Evolutionary conservation across 2,113 vertebrate genomes (phyloP).

Genomic region (Choloepus hoffmanni): DNA sequence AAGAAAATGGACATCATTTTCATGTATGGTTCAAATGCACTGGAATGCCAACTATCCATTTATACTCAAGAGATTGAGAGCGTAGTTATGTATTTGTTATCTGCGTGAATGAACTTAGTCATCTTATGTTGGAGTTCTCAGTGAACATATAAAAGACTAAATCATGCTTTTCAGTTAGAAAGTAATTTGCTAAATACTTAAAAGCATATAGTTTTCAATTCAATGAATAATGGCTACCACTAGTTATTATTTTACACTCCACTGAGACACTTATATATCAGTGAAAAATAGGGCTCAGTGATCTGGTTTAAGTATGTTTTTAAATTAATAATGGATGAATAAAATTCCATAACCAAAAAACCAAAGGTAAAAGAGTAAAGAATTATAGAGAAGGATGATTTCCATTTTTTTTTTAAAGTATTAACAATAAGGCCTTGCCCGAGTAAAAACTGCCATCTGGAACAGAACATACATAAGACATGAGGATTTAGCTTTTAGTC

Average conservation of each 20-base stretch:
- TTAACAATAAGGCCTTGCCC: background rate
- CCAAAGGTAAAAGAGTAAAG: background rate
- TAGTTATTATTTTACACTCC: background rate
- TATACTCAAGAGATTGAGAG: background rate
- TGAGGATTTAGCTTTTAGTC: background rate
- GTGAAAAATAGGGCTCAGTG: background rate
- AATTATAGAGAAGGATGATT: background rate
- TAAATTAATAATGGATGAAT: conserved; percentile 1
- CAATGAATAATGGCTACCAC: background rate
- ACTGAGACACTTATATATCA: background rate
- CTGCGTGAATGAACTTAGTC: background rate
- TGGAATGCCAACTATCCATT: background rate
- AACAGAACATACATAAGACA: conserved; percentile 12
- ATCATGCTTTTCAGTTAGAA: background rate
- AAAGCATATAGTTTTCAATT: background rate
- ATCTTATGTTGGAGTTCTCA: background rate
- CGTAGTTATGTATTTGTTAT: background rate
- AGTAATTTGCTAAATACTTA: conserved; percentile 29
- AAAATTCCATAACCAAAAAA: background rate
- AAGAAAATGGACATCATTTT: background rate
- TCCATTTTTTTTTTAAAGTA: background rate
- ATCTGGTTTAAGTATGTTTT: background rate
- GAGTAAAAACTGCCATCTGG: background rate
- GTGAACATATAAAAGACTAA: conserved; percentile 17
- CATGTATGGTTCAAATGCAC: background rate